Percentiles rank a stretch among this genome's conserved stretches.
Conservation (phyloP, 2,888 invertebrate genomes). For the Allophyes oxyacanthae region DNA sequence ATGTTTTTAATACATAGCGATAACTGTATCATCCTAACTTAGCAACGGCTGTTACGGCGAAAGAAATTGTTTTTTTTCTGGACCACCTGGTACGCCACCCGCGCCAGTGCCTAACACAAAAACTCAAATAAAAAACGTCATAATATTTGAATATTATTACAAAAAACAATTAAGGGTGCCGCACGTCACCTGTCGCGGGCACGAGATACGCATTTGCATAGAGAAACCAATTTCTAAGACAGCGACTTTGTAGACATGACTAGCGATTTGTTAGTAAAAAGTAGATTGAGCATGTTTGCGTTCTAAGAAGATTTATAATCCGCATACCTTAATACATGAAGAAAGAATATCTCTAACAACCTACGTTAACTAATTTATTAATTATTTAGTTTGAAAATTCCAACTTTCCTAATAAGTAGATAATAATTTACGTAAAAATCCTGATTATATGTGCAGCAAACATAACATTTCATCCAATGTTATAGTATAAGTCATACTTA, state of each 20-base stretch:
- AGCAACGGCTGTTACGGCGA: constrained; percentile 80
- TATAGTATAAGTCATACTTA: too few relatives aligned
- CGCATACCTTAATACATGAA: not conserved
- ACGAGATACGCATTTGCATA: constrained; percentile 88
- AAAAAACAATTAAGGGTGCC: constrained; percentile 89
- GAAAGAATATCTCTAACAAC: not conserved
- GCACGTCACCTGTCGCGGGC: constrained; percentile 87
- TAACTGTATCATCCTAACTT: constrained; percentile 53
- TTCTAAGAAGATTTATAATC: too few relatives aligned
- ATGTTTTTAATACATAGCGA: constrained; percentile 10
- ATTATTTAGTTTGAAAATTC: too few relatives aligned
- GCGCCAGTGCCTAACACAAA: constrained; percentile 80
- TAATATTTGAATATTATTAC: constrained; percentile 88
- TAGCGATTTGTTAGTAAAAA: constrained; percentile 44
- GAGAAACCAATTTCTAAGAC: constrained; percentile 79
- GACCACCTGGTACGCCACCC: constrained; percentile 88
- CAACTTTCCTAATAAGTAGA: too few relatives aligned
- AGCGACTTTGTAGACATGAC: constrained; percentile 58
- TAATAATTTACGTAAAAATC: too few relatives aligned
- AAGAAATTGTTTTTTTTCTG: constrained; percentile 78
- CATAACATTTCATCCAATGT: too few relatives aligned
- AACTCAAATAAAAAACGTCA: constrained; percentile 82
- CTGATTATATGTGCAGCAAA: too few relatives aligned
- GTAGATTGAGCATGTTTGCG: not conserved
- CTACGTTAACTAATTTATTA: too few relatives aligned